Evolutionary conservation across 2,797 vertebrate genomes (phyloP).

Genomic region (Uromys caudimaculatus): DNA sequence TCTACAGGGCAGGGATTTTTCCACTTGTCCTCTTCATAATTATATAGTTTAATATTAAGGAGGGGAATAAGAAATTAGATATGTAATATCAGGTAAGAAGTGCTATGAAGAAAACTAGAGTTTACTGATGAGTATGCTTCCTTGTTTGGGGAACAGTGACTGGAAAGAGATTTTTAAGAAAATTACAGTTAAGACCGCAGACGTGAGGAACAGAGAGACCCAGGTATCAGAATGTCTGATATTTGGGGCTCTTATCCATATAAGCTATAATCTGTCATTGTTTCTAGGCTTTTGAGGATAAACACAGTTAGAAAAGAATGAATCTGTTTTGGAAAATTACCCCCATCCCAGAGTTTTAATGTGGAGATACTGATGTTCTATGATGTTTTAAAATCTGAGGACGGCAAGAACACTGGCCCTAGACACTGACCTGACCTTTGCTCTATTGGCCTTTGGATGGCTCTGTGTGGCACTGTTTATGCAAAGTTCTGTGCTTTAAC

Average conservation of each 20-base stretch:
- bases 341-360: background rate
- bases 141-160: background rate
- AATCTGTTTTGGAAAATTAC: background rate
- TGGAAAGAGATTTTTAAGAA: background rate
- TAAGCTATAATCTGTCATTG: background rate
- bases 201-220: background rate
- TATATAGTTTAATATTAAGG: background rate
- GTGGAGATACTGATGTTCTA: background rate
- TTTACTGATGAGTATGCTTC: background rate
- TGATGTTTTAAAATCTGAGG: background rate
- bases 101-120: background rate
- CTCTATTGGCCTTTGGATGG: background rate
- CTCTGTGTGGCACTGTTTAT: fast-evolving
- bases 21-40: background rate
- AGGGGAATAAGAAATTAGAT: background rate
- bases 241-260: background rate
- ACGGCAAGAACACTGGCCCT: background rate
- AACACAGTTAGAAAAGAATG: background rate
- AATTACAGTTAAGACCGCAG: background rate
- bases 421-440: background rate
- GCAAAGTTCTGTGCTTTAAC: background rate
- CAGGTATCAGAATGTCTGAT: background rate
- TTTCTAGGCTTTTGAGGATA: background rate
- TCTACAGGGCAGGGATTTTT: background rate
- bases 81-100: background rate